phyloP scores from a whole-genome alignment of 2,797 vertebrate genomes.

The Rhinatrema bivittatum region DNA sequence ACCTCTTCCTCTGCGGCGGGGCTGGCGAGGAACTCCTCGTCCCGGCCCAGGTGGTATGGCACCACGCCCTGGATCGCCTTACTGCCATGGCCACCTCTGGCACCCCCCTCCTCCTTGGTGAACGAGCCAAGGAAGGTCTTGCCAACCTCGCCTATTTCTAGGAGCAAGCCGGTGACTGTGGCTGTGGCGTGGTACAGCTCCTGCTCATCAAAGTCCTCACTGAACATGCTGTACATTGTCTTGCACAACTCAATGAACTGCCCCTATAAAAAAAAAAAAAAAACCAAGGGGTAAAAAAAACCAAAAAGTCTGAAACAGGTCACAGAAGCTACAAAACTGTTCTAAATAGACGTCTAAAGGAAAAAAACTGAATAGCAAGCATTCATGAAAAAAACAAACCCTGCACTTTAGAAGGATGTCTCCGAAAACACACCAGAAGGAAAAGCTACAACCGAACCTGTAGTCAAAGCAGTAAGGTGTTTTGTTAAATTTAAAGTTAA shows the following conservation, averaged over 20 bases:
- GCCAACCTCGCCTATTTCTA: constrained; percentile 94
- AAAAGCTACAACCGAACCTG: no score
- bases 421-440: no score
- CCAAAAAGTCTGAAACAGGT: no score
- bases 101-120: constrained; percentile 33
- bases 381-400: no score
- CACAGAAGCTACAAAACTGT: no score
- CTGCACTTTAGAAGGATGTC: no score
- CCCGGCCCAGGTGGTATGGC: constrained; percentile 31
- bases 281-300: background rate
- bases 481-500: no score
- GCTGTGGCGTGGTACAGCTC: constrained; percentile 94
- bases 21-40: constrained; percentile 33
- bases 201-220: constrained; percentile 85
- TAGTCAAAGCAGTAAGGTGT: no score
- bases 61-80: constrained; percentile 37
- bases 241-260: constrained; percentile 97
- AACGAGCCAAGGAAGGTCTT: constrained; percentile 69
- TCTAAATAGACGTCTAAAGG: no score
- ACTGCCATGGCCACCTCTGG: constrained; percentile 6
- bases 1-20: constrained; percentile 27
- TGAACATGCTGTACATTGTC: constrained; percentile 97
- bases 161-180: constrained; percentile 86
- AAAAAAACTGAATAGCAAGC: no score
- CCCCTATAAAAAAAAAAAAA: constrained; percentile 50